These are phyloP conservation scores for Lacanobia wlatinum DNA, from an alignment of 2,888 invertebrate species.

Conservation along the genomic window DNA sequence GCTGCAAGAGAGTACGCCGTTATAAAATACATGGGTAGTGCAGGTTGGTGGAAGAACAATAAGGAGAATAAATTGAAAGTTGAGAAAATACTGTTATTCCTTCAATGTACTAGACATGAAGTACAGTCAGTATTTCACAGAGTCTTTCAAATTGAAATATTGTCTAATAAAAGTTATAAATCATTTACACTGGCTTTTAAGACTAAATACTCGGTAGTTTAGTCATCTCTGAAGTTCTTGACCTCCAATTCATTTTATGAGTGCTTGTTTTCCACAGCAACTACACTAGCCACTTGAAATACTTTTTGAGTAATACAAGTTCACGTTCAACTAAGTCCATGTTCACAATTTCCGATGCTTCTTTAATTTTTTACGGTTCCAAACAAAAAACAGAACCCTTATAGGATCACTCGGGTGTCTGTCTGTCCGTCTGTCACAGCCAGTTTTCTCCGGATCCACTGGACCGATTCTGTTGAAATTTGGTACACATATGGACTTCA, in stretches of 20 bases:
- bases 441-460: too few species aligned
- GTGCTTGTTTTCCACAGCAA: not conserved
- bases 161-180: not conserved
- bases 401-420: too few species aligned
- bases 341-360: not conserved
- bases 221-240: slow-evolving; percentile 13
- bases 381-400: too few species aligned
- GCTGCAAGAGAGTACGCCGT: too few species aligned
- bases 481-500: too few species aligned
- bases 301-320: not conserved
- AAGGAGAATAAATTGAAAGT: not conserved
- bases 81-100: not conserved
- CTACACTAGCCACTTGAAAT: not conserved
- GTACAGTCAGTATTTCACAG: not conserved
- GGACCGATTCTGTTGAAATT: too few species aligned
- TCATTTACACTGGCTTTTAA: slow-evolving; percentile 2
- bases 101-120: not conserved
- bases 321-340: not conserved
- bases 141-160: not conserved
- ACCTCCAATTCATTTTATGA: slow-evolving; percentile 6
- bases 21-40: not conserved
- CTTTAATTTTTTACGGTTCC: not conserved
- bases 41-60: not conserved
- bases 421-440: too few species aligned
- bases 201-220: not conserved